These are phyloP conservation scores for Brevipalpus yothersi DNA, from an alignment of 1,140 invertebrate genomes.

Conservation along the genomic window DNA sequence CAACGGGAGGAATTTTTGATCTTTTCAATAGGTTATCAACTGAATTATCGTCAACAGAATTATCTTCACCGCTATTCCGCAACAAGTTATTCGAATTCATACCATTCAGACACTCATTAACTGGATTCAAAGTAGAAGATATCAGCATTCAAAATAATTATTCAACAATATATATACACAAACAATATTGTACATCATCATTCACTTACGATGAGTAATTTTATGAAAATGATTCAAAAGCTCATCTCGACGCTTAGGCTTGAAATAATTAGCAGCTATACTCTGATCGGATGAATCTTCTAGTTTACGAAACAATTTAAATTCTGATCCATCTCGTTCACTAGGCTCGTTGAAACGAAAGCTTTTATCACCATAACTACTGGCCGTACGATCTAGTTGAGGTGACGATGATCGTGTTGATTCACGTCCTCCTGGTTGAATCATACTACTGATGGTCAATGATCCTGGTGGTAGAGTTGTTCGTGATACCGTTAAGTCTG, in stretches of 20 bases:
- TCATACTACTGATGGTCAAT: neutral
- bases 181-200: too few species aligned
- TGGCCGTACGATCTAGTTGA: neutral
- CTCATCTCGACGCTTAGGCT: slow-evolving; percentile 34
- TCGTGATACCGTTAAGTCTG: slow-evolving; percentile 33
- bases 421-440: neutral
- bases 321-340: neutral
- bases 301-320: slow-evolving; percentile 25
- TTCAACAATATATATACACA: too few species aligned
- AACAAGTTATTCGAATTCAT: too few species aligned
- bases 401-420: neutral
- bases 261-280: slow-evolving; percentile 41
- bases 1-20: too few species aligned
- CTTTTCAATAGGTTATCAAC: too few species aligned
- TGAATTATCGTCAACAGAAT: too few species aligned
- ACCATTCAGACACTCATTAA: too few species aligned
- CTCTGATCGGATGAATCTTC: slow-evolving; percentile 32
- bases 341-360: neutral
- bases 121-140: too few species aligned
- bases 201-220: neutral
- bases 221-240: slow-evolving; percentile 25
- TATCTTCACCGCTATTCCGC: too few species aligned
- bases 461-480: slow-evolving; percentile 30
- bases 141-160: too few species aligned
- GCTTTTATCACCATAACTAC: slow-evolving; percentile 1